A percentile compares a stretch with the other conserved stretches of the same genome.
Conservation (phyloP, 2,888 invertebrate genomes). For the Amiota communis region DNA sequence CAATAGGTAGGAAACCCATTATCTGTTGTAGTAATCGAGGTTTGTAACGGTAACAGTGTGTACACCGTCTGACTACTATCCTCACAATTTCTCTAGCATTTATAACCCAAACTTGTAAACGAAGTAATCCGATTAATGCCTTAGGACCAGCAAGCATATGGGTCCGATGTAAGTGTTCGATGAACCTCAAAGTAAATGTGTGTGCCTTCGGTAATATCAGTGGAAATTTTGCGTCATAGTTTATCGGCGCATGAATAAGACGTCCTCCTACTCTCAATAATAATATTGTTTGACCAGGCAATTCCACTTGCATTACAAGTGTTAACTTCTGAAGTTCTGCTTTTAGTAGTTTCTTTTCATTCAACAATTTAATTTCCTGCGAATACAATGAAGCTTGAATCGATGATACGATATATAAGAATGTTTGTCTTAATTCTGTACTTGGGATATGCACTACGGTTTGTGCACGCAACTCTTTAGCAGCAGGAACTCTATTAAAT, state of each 20-base stretch:
- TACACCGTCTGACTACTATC: not conserved
- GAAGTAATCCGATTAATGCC: not conserved
- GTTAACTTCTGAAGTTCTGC: not conserved
- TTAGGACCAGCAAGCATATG: constrained; percentile 13
- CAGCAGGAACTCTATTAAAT: no score
- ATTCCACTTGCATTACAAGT: no score
- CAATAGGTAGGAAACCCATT: not conserved
- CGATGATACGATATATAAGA: not conserved
- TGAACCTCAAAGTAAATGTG: no score
- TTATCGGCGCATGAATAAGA: no score
- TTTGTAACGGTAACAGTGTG: not conserved
- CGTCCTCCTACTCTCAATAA: not conserved
- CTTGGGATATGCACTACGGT: not conserved
- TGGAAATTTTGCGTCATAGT: no score
- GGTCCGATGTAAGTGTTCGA: not conserved
- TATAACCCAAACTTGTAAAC: constrained; percentile 3
- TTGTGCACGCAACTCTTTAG: not conserved
- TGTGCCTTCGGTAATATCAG: not conserved
- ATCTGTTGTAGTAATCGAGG: not conserved
- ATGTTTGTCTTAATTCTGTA: not conserved
- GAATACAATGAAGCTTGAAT: not conserved
- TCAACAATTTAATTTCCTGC: not conserved
- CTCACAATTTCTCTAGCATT: not conserved
- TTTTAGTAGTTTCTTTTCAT: not conserved
- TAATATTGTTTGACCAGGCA: not conserved